These are phyloP conservation scores for Aurelia sp. DNA, from an alignment of 30 jellyfish, hydroid and myxozoan genomes.

Conservation along the genomic window DNA sequence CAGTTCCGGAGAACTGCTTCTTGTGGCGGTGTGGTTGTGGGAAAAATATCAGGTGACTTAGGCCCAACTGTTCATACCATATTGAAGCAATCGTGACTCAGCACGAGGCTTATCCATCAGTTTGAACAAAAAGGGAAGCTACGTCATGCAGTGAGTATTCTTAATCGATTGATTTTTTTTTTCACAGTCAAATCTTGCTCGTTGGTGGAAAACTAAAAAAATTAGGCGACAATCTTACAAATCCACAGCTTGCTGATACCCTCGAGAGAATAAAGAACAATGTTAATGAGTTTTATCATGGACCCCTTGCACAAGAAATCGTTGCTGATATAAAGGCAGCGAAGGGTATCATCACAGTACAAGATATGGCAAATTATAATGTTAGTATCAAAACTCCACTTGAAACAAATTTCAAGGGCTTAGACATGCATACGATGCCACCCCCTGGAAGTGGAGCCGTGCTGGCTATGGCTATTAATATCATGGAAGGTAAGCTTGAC, in stretches of 20 bases:
- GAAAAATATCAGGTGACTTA: no score
- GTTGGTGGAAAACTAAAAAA: conserved; percentile 60
- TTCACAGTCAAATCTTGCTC: conserved; percentile 58
- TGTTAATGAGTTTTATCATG: conserved; percentile 69
- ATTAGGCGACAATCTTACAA: conserved; percentile 73
- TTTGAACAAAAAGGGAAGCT: no score
- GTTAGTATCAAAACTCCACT: conserved; percentile 49
- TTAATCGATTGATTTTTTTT: neutral
- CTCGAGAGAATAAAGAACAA: conserved; percentile 55
- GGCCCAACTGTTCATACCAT: no score
- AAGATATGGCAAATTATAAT: conserved; percentile 61
- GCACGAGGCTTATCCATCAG: no score
- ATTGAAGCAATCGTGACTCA: no score
- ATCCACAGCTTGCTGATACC: conserved; percentile 70
- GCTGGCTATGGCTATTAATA: conserved; percentile 88
- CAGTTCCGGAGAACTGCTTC: no score
- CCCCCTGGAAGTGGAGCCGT: conserved; percentile 97
- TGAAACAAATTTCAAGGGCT: conserved; percentile 17
- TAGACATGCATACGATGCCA: conserved; percentile 82
- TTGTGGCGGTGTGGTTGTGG: no score
- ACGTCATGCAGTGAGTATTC: no score
- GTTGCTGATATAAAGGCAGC: conserved; percentile 52
- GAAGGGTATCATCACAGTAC: conserved; percentile 55
- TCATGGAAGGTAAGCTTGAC: conserved; percentile 79
- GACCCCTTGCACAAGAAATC: conserved; percentile 72